phyloP scores from a whole-genome alignment of 92 coral and sea anemone genomes.

The Parazoanthus atlanticus region DNA sequence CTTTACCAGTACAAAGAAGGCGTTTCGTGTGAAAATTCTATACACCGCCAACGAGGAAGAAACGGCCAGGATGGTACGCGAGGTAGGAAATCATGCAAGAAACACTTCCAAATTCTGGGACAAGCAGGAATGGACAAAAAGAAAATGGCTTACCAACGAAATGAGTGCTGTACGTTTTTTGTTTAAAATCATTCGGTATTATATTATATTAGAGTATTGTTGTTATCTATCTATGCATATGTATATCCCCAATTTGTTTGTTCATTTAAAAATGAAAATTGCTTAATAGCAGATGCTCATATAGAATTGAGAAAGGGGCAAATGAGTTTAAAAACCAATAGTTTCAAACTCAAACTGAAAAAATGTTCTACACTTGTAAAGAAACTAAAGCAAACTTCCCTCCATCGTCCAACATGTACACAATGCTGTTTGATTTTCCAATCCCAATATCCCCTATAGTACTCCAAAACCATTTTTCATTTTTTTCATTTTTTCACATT shows the following conservation, averaged over 20 bases:
- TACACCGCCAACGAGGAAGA: slow-evolving; percentile 69
- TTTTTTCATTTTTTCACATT: too few species aligned
- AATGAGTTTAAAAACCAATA: neutral
- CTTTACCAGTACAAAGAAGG: slow-evolving; percentile 60
- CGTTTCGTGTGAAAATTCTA: slow-evolving; percentile 77
- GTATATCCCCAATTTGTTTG: neutral
- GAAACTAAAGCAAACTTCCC: neutral
- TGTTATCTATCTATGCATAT: neutral
- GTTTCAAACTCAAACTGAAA: neutral
- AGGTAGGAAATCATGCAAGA: slow-evolving; percentile 78
- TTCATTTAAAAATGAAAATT: neutral
- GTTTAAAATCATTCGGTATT: neutral
- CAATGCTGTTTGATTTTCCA: neutral
- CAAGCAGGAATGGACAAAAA: slow-evolving; percentile 80
- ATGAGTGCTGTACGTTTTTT: slow-evolving; percentile 69
- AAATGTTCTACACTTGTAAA: neutral
- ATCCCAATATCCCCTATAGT: neutral
- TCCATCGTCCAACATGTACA: neutral
- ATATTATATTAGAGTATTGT: neutral
- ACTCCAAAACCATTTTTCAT: neutral
- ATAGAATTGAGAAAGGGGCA: neutral
- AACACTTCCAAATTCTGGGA: slow-evolving; percentile 75
- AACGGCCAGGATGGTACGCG: slow-evolving; percentile 79
- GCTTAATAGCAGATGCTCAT: neutral
- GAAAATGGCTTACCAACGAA: slow-evolving; percentile 93